Evolutionary conservation across 2,113 vertebrate species (phyloP).

Genomic region (Grantiella picta): DNA sequence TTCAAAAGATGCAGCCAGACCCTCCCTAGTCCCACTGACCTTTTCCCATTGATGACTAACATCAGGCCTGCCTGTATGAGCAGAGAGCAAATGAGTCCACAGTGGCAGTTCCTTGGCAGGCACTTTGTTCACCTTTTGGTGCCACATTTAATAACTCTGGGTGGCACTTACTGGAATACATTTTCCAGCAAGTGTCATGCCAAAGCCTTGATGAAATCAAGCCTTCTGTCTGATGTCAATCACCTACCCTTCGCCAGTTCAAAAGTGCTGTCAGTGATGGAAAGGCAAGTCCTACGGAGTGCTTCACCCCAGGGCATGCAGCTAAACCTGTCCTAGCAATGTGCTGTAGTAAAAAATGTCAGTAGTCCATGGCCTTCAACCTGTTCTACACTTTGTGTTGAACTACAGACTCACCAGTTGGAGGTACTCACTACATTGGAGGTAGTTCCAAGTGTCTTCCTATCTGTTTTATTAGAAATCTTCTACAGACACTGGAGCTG

Average conservation of each 20-base stretch:
- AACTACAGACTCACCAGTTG: background rate
- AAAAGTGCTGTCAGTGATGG: background rate
- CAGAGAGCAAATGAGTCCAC: background rate
- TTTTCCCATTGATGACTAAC: background rate
- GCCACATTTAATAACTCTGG: constrained; percentile 17
- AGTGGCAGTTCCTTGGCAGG: constrained; percentile 38
- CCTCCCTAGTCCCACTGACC: background rate
- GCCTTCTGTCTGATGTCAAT: constrained; percentile 52
- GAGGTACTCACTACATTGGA: background rate
- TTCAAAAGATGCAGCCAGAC: background rate
- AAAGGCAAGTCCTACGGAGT: background rate
- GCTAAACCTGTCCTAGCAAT: background rate
- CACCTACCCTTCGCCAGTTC: background rate
- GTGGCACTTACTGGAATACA: constrained; percentile 13
- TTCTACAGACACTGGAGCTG: background rate
- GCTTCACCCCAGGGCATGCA: background rate
- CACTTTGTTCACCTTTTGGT: constrained; percentile 11
- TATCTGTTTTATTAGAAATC: background rate
- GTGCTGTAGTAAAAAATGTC: background rate
- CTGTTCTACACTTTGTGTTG: background rate
- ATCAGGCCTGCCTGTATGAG: background rate
- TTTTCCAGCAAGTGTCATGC: constrained; percentile 52
- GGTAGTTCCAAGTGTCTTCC: background rate
- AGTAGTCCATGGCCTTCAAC: background rate
- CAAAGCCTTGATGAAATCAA: constrained; percentile 43